Base-by-base conservation (phyloP, 1,140 invertebrate species). In the Potamilus streckersoni region DNA sequence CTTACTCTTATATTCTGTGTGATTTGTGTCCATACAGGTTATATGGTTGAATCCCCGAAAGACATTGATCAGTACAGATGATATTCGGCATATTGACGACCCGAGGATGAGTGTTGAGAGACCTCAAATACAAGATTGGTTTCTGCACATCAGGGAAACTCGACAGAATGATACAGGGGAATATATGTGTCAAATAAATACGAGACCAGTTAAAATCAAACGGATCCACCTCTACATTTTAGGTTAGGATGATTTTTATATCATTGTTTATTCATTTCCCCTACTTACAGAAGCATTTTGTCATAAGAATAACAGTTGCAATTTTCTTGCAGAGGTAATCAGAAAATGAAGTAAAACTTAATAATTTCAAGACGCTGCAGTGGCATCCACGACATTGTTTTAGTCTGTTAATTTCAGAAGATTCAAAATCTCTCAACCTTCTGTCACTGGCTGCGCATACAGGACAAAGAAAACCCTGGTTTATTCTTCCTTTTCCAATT, bases 171-270 rank as follows among this genome's bases (percentile, higher is more conserved):
- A 88, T 77, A 80, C 79, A 27, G 87, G 86, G 17, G 73, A 80
- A 64, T 88, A 87, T 76, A 81, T 76, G 60, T 88, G 87, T 77
- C 80, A 86, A 65, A 82, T 87, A n/a, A 87, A 87, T 78, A 86
- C 87, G 0, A 73, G 78, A 15, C 85, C 87, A 11, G 74, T 84
- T 6, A 70, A 79, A 17, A 79, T 72, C 19, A 86, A 86, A 62
- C 67, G 74, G 16, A 81, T 88, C 31, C 73, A 79, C 23, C 81
- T 88, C 49, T 19, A 16, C 23, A 31, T 27, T 68, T 31, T 38
- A 14, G 19, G 38, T 65, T 14, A 55, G 55, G 23, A 13, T 63
- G 17, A 27, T 19, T 67, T 76, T 19, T 23, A 61, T 13, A 23
- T 19, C 13, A 13, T 6, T 6, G 3, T 61, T 61, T 61, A 4